Base-by-base conservation (phyloP, 2,113 vertebrate genomes). In the Ictalurus furcatus region DNA sequence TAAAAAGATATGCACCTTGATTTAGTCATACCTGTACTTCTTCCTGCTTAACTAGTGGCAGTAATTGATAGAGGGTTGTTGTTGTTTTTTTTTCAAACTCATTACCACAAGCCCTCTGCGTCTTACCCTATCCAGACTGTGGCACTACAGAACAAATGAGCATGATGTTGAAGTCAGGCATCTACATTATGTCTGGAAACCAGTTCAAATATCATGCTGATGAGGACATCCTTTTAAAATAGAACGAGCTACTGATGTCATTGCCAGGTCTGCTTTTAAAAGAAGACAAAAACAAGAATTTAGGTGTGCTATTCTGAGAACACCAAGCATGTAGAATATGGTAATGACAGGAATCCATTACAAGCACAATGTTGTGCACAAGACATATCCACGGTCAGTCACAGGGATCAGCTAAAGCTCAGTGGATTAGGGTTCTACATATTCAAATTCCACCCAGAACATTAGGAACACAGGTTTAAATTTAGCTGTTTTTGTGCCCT, bases 1-100 rank as follows among this genome's bases (percentile, higher is more conserved):
- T 94, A 93, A 93, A 88, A 84, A 93, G 91, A 91, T 88, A 85
- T 61, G 56, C 90, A 91, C 93, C 95, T 94, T 95, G 91, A 95
- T 95, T 93, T 63, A 44, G 84, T 85, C 88, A 85, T 73, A 88
- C 81, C 91, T 91, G 85, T 88, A 90, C 6, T 40, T 19, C 40
- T 65, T 65, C 30, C 52, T 2, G 30, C 59, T 90, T 52, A 88
- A 79, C 63, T 56, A 59, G 83, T 63, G 76, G 73, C 61, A 73
- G 30, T 85, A 56, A 16, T 81, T 56, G 12, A 25, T 44, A 69
- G 16, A 44, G 13, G 28, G 11, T 13, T 84, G 40, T 21, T 34
- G n/a, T 67, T 30, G 25, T 8, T 71, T 1, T 54, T 34, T 28
- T 13, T 17, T 56, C 4, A 0, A 30, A 73, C 69, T 81, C 17